phyloP scores from a whole-genome alignment of 2,797 vertebrate genomes.

The Remorina albescens region DNA sequence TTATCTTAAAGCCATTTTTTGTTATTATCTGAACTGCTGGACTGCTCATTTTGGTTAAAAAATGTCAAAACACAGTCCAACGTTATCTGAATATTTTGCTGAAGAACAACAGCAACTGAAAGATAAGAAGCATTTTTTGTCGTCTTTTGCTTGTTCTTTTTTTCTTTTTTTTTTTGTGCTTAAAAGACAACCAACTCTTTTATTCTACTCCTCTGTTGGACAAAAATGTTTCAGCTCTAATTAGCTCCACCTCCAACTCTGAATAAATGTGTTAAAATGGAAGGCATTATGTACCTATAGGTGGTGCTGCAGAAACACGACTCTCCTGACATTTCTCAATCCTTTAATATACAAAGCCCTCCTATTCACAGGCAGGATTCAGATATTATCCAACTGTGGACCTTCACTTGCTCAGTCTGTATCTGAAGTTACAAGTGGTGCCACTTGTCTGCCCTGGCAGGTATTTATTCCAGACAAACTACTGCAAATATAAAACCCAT shows the following conservation, averaged over 20 bases:
- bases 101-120: neutral
- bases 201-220: neutral
- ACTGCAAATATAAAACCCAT: constrained; percentile 10
- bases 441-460: neutral
- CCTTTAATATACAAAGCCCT: neutral
- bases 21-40: neutral
- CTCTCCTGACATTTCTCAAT: neutral
- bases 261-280: neutral
- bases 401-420: neutral
- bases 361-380: neutral
- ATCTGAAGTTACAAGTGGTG: neutral
- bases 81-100: neutral
- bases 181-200: neutral
- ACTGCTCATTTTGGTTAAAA: neutral
- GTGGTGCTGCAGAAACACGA: constrained; percentile 11
- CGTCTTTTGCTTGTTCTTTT: constrained; percentile 2
- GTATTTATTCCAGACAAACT: constrained; percentile 21
- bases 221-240: neutral
- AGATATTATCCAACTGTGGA: neutral
- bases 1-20: neutral
- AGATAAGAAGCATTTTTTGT: neutral
- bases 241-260: neutral
- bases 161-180: constrained; percentile 5
- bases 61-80: neutral
- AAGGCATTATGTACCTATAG: neutral